Evolutionary conservation across 2,113 vertebrate genomes (phyloP).

Genomic region (Atrichornis clamosus): DNA sequence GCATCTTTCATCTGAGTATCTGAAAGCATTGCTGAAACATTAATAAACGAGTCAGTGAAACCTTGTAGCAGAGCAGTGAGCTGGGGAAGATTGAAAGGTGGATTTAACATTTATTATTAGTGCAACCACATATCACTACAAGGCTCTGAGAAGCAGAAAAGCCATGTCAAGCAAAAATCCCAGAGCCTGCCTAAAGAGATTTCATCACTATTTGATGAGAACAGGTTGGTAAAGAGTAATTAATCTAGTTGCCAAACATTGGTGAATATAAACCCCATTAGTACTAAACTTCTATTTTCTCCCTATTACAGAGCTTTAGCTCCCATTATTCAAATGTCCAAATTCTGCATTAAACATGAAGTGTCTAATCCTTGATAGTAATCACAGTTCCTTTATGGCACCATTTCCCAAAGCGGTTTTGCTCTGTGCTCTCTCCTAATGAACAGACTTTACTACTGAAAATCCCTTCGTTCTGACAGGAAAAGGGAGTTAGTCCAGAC

Average conservation of each 20-base stretch:
- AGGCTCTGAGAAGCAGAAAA: neutral
- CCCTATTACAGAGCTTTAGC: neutral
- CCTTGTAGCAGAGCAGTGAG: neutral
- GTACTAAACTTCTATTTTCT: neutral
- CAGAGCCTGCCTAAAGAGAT: neutral
- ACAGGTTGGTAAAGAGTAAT: neutral
- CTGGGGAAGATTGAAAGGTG: neutral
- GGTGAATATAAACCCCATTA: neutral
- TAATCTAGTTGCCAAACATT: neutral
- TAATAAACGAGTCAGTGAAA: neutral
- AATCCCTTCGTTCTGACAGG: neutral
- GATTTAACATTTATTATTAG: neutral
- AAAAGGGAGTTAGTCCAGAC: neutral
- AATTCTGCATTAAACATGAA: neutral
- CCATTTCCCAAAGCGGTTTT: neutral
- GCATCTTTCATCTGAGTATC: neutral
- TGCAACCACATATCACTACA: neutral
- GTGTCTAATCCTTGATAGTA: neutral
- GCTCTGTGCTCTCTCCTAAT: neutral
- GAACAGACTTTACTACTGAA: neutral
- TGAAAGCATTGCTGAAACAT: neutral
- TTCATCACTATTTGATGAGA: neutral
- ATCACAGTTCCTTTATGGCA: neutral
- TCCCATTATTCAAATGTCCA: neutral
- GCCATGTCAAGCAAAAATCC: neutral